Evolutionary conservation across 2,113 vertebrate genomes (phyloP).

Genomic region (Anhinga anhinga): DNA sequence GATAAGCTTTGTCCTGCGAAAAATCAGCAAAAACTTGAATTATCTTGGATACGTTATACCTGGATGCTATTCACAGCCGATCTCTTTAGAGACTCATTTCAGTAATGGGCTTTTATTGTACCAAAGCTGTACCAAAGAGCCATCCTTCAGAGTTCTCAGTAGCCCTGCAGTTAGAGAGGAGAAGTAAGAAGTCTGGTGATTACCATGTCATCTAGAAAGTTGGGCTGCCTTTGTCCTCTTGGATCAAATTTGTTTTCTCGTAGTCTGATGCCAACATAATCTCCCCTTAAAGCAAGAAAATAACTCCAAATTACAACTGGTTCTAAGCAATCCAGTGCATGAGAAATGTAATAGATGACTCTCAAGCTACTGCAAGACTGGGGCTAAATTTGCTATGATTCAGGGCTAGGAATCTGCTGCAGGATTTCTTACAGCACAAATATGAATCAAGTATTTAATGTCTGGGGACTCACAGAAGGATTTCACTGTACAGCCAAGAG

Average conservation of each 20-base stretch:
- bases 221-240: conserved; percentile 75
- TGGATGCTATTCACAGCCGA: background rate
- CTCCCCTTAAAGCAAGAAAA: conserved; percentile 73
- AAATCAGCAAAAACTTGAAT: background rate
- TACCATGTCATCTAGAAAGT: conserved; percentile 85
- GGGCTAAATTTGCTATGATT: background rate
- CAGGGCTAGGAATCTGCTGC: background rate
- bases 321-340: background rate
- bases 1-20: background rate
- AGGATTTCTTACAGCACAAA: background rate
- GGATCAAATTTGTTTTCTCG: conserved; percentile 85
- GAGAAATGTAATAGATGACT: background rate
- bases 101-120: background rate
- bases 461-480: background rate
- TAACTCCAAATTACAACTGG: conserved; percentile 7
- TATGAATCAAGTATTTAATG: background rate
- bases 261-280: conserved; percentile 85
- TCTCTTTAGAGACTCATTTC: background rate
- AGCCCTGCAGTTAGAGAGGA: background rate
- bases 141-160: background rate
- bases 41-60: background rate
- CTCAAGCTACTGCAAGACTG: background rate
- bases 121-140: background rate
- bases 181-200: background rate
- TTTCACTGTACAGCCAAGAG: background rate